Evolutionary conservation across 2,797 vertebrate species (phyloP), one percentile per base, ranked within the genome.

Genomic region (Siniperca scherzeri): DNA sequence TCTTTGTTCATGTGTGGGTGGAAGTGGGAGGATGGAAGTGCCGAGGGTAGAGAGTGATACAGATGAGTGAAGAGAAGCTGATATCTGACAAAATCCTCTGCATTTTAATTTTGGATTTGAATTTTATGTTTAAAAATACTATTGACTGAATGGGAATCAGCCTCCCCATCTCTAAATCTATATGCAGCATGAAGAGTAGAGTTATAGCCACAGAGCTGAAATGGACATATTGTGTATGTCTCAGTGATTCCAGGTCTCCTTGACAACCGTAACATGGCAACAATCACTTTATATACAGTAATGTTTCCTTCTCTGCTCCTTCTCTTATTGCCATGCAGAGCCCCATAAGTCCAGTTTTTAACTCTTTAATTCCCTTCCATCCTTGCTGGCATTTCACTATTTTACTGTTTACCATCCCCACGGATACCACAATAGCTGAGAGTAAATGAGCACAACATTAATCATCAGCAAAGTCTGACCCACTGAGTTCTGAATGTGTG

Each of bases 261-360:
- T 92, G 93, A 93, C 93, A 84, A 95, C 94, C 2, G 94, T 95
- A 93, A 80, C 95, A 78, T 94, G 86, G 95, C 93, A 95, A 95
- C 94, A 84, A 83, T 92, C 82, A 72, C 77, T 79, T 76, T 65
- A 52, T 86, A 89, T 90, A 90, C 89, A 90, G 87, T 87, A 80
- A 90, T 77, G 73, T 77, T 70, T 78, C 48, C 48, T 33, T 67
- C 70, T 60, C 80, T 36, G 50, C 21, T 27, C 25, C 64, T 57
- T 77, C 40, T 74, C 74, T 80, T 72, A 74, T 75, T 82, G 74
- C 50, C 67, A 62, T 5, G 59, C 69, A 68, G 52, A 57, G 74
- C 75, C 87, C 50, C 75, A 48, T 52, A 38, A 46, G 38, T 87
- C 67, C 70, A 55, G 3, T 55, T 78, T 75, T 42, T 52, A 56